phyloP scores from a whole-genome alignment of 2,113 vertebrate species.

The Melanostigma gelatinosum region DNA sequence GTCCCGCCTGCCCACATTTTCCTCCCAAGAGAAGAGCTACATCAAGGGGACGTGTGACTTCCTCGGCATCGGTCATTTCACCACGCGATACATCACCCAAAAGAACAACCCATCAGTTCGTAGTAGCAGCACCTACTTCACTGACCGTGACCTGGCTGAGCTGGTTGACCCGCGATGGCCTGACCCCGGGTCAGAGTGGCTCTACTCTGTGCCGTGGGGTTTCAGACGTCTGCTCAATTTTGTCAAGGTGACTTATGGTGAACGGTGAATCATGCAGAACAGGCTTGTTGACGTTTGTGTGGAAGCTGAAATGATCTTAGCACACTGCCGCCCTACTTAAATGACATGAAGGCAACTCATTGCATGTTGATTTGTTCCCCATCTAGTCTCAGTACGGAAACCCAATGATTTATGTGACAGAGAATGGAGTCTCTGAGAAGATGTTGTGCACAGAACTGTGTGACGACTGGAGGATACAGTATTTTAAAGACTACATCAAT shows the following conservation, averaged over 20 bases:
- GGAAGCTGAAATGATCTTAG: background rate
- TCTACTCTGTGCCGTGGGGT: slow-evolving; percentile 92
- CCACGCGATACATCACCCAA: slow-evolving; percentile 89
- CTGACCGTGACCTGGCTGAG: slow-evolving; percentile 88
- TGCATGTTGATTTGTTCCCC: slow-evolving; percentile 18
- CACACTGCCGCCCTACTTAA: background rate
- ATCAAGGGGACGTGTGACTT: slow-evolving; percentile 94
- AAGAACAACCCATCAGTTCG: slow-evolving; percentile 83
- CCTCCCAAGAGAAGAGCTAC: slow-evolving; percentile 91
- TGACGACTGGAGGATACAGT: slow-evolving; percentile 92
- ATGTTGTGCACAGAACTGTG: slow-evolving; percentile 87
- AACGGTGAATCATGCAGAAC: background rate
- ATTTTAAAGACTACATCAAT: slow-evolving; percentile 91
- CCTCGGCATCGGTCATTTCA: slow-evolving; percentile 93
- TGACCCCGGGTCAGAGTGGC: slow-evolving; percentile 89
- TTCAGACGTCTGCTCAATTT: slow-evolving; percentile 93
- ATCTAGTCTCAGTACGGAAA: slow-evolving; percentile 92
- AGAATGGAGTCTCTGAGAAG: slow-evolving; percentile 92
- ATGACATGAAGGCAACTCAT: background rate
- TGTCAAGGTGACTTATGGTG: slow-evolving; percentile 86
- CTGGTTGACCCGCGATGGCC: slow-evolving; percentile 92
- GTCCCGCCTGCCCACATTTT: slow-evolving; percentile 90
- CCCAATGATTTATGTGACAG: slow-evolving; percentile 90
- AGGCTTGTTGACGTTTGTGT: background rate
- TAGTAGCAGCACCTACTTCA: slow-evolving; percentile 85